Percentiles rank a stretch among this genome's conserved stretches.
These are phyloP conservation scores for Athetis lepigone DNA, from an alignment of 2,888 invertebrate genomes.

Conservation along the genomic window DNA sequence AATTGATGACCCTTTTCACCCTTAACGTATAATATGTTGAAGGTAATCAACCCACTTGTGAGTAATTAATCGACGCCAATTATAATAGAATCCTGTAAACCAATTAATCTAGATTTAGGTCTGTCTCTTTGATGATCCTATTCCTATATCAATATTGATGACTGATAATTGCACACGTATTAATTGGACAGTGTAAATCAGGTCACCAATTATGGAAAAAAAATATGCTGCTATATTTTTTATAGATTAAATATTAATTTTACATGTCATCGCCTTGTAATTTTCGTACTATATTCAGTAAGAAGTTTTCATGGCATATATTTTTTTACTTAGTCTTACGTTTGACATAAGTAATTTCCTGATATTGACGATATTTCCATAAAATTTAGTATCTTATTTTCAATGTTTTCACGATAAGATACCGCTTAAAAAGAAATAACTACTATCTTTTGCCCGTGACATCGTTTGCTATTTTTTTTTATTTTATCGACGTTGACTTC, in stretches of 20 bases:
- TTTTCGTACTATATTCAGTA: not conserved
- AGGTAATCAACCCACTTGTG: not conserved
- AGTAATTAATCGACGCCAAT: slow-evolving; percentile 16
- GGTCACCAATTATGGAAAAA: not conserved
- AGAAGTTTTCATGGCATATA: not conserved
- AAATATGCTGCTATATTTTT: not conserved
- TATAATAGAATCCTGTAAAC: slow-evolving; percentile 25
- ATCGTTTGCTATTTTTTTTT: no score
- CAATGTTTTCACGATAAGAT: not conserved
- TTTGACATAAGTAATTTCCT: slow-evolving; percentile 19
- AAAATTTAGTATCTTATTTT: not conserved
- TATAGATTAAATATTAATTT: not conserved
- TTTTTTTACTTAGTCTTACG: not conserved
- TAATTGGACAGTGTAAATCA: slow-evolving; percentile 29
- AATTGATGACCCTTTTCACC: no score
- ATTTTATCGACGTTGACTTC: no score
- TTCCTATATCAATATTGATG: slow-evolving; percentile 47
- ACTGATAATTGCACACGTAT: slow-evolving; percentile 25
- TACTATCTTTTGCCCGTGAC: not conserved
- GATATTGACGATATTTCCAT: not conserved
- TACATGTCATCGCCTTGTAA: not conserved
- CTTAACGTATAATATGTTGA: not conserved
- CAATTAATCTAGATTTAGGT: slow-evolving; percentile 47
- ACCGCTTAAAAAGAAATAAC: not conserved
- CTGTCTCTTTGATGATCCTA: slow-evolving; percentile 39